These are phyloP conservation scores for Ochlodes sylvanus DNA, from an alignment of 2,888 invertebrate species.

Conservation along the genomic window DNA sequence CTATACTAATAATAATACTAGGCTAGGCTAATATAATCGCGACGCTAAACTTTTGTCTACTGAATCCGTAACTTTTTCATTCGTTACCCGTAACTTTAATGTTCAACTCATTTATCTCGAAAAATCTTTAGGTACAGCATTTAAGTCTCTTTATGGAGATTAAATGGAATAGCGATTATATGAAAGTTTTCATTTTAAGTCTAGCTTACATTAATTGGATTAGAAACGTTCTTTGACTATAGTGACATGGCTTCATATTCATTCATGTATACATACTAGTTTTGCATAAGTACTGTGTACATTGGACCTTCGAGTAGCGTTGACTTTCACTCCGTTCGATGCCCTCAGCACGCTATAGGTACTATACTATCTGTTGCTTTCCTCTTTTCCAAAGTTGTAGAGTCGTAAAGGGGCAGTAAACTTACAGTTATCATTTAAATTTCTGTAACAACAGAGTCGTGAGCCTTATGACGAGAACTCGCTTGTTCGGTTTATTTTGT, in stretches of 20 bases:
- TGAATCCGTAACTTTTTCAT: background rate
- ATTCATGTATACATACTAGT: background rate
- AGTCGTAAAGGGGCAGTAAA: background rate
- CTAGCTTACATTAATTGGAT: constrained; percentile 1
- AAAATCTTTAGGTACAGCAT: no score
- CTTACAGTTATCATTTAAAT: constrained; percentile 9
- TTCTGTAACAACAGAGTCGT: constrained; percentile 1
- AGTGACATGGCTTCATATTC: constrained; percentile 13
- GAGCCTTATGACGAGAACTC: background rate
- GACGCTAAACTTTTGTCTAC: background rate
- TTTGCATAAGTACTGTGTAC: constrained; percentile 11
- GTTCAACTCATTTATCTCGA: background rate
- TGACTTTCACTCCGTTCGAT: constrained; percentile 65
- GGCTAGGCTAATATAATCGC: background rate
- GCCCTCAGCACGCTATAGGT: constrained; percentile 45
- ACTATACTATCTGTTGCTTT: constrained; percentile 15
- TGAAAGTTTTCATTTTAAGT: no score
- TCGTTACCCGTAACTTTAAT: background rate
- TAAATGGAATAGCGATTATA: no score
- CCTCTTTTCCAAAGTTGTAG: constrained; percentile 1
- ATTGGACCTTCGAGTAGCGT: constrained; percentile 31
- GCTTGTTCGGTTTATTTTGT: background rate
- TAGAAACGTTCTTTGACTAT: background rate
- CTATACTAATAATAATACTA: no score
- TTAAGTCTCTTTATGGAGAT: no score